A percentile compares a stretch with the other conserved stretches of the same genome.
phyloP scores from a whole-genome alignment of 2,113 vertebrate species.

The Carassius gibelio region DNA sequence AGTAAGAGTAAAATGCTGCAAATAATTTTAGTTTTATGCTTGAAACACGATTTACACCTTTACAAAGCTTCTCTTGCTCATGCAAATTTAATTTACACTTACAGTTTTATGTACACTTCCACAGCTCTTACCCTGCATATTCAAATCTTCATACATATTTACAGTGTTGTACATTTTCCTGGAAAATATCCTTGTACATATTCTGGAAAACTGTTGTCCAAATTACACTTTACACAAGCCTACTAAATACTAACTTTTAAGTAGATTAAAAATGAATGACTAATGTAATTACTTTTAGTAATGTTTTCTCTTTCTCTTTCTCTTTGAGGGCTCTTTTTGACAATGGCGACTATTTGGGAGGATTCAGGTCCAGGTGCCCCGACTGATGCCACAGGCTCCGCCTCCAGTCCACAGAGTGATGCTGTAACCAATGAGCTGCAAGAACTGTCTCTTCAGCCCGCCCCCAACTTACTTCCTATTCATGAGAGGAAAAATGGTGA shows the following conservation, averaged over 20 bases:
- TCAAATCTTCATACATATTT: background rate
- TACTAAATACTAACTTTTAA: background rate
- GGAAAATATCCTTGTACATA: background rate
- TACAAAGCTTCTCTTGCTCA: too few species aligned
- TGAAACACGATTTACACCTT: too few species aligned
- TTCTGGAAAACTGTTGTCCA: background rate
- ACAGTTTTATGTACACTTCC: too few species aligned
- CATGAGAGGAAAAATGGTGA: slow-evolving; percentile 85
- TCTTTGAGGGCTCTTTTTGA: slow-evolving; percentile 76
- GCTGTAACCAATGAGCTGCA: slow-evolving; percentile 85
- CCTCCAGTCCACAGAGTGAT: slow-evolving; percentile 84
- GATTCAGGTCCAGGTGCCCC: slow-evolving; percentile 70
- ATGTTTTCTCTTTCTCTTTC: background rate
- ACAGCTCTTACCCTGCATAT: too few species aligned
- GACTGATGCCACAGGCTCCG: slow-evolving; percentile 73
- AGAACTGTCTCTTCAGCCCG: slow-evolving; percentile 84
- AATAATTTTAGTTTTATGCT: too few species aligned
- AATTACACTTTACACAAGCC: background rate
- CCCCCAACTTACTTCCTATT: slow-evolving; percentile 80
- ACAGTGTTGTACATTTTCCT: background rate
- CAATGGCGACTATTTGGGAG: slow-evolving; percentile 79
- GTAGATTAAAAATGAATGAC: background rate
- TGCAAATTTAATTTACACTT: too few species aligned
- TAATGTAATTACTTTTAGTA: background rate
- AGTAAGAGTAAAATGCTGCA: too few species aligned